Percentiles rank a stretch among this genome's conserved stretches.
Evolutionary conservation across 2,888 invertebrate genomes (phyloP).

Genomic region (Patella caerulea): DNA sequence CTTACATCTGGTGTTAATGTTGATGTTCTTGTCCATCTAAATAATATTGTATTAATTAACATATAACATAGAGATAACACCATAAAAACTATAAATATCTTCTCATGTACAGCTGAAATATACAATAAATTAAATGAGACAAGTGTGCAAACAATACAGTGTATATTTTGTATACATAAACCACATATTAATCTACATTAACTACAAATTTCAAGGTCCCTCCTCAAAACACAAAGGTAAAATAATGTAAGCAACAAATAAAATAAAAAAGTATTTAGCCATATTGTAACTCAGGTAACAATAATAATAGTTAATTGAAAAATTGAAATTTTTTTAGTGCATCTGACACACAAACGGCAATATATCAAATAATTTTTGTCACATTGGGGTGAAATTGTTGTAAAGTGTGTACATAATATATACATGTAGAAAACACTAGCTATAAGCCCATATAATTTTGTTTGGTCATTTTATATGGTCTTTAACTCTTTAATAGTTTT

Average conservation of each 20-base stretch:
- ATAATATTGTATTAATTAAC: constrained; percentile 67
- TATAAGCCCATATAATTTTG: too few species aligned
- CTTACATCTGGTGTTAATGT: constrained; percentile 51
- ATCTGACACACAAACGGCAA: too few species aligned
- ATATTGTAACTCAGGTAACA: not conserved
- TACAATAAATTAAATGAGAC: constrained; percentile 54
- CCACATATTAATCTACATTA: not conserved
- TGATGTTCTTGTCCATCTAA: constrained; percentile 63
- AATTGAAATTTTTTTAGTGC: too few species aligned
- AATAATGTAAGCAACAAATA: not conserved
- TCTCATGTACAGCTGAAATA: constrained; percentile 76
- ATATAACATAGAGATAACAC: constrained; percentile 59
- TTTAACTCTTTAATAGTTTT: too few species aligned
- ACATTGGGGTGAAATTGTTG: too few species aligned
- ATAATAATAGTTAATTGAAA: too few species aligned
- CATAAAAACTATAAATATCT: constrained; percentile 67
- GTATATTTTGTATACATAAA: not conserved
- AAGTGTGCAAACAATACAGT: not conserved
- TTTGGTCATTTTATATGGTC: too few species aligned
- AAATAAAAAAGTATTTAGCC: not conserved
- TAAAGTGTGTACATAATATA: too few species aligned
- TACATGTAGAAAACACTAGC: too few species aligned
- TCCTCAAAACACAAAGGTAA: not conserved
- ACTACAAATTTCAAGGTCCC: not conserved
- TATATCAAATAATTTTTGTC: too few species aligned